Percentiles rank a stretch among this genome's conserved stretches.
Conservation (phyloP, 2,113 vertebrate species). For the Sisor rabdophorus region DNA sequence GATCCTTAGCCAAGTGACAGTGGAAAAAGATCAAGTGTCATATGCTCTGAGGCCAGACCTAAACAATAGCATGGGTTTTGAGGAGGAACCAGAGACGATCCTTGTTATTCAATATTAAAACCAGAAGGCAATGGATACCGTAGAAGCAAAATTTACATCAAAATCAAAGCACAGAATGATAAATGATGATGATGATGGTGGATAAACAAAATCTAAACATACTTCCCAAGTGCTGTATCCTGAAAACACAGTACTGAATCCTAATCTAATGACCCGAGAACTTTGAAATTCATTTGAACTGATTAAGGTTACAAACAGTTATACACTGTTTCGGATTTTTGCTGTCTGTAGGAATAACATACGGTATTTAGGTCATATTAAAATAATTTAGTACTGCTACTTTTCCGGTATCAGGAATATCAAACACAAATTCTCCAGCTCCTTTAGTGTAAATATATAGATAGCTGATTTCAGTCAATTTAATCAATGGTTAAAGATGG, state of each 20-base stretch:
- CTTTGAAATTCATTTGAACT: too few relatives aligned
- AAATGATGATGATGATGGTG: background rate
- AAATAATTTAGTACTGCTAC: too few relatives aligned
- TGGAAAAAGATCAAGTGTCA: conserved; percentile 63
- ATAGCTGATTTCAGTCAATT: too few relatives aligned
- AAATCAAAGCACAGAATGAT: conserved; percentile 33
- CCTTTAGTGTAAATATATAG: too few relatives aligned
- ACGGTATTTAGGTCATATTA: too few relatives aligned
- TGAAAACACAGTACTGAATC: background rate
- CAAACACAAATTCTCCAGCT: too few relatives aligned
- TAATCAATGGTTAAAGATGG: too few relatives aligned
- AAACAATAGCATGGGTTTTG: conserved; percentile 60
- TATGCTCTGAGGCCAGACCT: conserved; percentile 43
- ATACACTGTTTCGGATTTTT: too few relatives aligned
- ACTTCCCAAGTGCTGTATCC: background rate
- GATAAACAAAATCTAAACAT: background rate
- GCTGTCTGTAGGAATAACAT: too few relatives aligned
- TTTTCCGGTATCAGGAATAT: too few relatives aligned
- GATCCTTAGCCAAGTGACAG: conserved; percentile 59
- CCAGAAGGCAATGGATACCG: conserved; percentile 38
- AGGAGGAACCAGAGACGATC: conserved; percentile 61
- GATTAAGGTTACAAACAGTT: too few relatives aligned
- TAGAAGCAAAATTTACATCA: conserved; percentile 10
- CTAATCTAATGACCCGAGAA: too few relatives aligned
- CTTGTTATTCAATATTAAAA: conserved; percentile 66